These are phyloP conservation scores for Schizopygopsis malacanthus DNA, from an alignment of 2,797 vertebrate genomes.

Conservation along the genomic window DNA sequence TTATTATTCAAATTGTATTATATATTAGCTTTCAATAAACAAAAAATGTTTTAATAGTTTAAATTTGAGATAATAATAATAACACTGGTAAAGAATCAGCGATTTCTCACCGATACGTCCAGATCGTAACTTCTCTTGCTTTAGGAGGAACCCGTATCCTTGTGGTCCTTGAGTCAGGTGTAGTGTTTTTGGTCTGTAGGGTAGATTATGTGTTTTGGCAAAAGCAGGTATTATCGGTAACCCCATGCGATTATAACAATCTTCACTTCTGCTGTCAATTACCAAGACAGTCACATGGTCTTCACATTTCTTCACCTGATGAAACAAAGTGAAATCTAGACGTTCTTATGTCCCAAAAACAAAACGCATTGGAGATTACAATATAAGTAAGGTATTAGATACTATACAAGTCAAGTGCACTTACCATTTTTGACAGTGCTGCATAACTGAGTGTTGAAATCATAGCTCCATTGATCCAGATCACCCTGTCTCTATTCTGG, in stretches of 20 bases:
- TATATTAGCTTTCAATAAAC: neutral
- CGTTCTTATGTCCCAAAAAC: neutral
- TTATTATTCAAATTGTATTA: too few species aligned
- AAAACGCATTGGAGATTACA: neutral
- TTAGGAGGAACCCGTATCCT: slow-evolving; percentile 92
- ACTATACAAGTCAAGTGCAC: neutral
- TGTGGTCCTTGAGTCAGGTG: slow-evolving; percentile 79
- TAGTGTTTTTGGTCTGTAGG: slow-evolving; percentile 79
- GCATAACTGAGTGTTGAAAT: slow-evolving; percentile 75
- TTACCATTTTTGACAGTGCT: slow-evolving; percentile 82
- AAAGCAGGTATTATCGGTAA: slow-evolving; percentile 81
- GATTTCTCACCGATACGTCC: slow-evolving; percentile 77
- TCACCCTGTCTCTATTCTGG: slow-evolving; percentile 80
- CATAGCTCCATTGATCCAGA: slow-evolving; percentile 87
- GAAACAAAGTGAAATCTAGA: neutral
- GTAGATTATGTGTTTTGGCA: slow-evolving; percentile 81
- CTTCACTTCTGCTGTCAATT: slow-evolving; percentile 81
- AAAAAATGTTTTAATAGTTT: neutral
- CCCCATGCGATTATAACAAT: slow-evolving; percentile 76
- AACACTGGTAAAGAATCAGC: neutral
- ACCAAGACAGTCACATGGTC: slow-evolving; percentile 85
- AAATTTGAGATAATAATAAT: neutral
- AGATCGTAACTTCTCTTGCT: slow-evolving; percentile 80
- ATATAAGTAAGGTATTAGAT: neutral
- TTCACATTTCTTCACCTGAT: slow-evolving; percentile 83